Conservation (phyloP, 2,888 invertebrate genomes). For the Temnothorax rugatulus region DNA sequence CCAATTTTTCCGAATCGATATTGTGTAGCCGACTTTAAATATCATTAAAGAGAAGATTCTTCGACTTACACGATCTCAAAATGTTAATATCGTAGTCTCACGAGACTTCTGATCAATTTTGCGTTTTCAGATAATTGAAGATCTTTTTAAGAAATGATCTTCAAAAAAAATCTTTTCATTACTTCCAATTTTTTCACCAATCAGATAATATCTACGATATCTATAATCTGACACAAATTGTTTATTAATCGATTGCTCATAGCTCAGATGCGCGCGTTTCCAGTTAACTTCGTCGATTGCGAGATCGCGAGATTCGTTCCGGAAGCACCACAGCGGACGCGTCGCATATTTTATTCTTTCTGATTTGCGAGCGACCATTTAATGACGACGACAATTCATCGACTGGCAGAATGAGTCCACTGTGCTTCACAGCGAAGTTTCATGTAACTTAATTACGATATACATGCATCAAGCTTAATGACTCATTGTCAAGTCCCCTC, state of each 20-base stretch:
- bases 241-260: neutral
- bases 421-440: neutral
- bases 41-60: neutral
- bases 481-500: conserved; percentile 41
- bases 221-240: neutral
- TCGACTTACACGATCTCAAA: neutral
- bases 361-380: conserved; percentile 19
- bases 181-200: neutral
- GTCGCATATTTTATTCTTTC: neutral
- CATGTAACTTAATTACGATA: conserved; percentile 21
- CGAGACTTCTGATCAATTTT: neutral
- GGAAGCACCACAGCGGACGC: neutral
- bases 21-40: too few species aligned
- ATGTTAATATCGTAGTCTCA: neutral
- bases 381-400: conserved; percentile 18
- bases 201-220: neutral
- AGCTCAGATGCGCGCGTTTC: neutral
- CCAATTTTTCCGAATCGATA: neutral
- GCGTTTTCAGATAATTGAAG: neutral
- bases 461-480: conserved; percentile 40
- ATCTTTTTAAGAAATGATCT: neutral
- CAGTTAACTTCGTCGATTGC: conserved; percentile 21
- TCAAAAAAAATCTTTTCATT: neutral
- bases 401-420: conserved; percentile 5
- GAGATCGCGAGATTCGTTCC: neutral